phyloP scores from a whole-genome alignment of 2,888 invertebrate species.

The Hanleya hanleyi region DNA sequence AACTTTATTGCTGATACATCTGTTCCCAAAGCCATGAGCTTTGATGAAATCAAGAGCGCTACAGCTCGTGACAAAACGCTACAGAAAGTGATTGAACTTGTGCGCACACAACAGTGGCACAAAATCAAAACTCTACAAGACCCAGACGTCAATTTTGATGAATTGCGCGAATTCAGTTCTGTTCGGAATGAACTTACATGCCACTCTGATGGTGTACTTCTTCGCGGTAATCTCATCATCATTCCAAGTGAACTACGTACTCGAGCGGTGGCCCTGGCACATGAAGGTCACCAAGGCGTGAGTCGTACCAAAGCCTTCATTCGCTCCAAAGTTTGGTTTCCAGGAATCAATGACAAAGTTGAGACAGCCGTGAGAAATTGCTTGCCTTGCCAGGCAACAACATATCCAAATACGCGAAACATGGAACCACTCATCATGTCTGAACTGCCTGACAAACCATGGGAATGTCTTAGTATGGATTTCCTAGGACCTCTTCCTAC shows the following conservation, averaged over 20 bases:
- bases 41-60: background rate
- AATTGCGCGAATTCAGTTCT: background rate
- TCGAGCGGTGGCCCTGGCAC: slow-evolving; percentile 23
- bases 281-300: slow-evolving; percentile 35
- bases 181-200: slow-evolving; percentile 7
- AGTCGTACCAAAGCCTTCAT: slow-evolving; percentile 28
- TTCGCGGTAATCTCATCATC: background rate
- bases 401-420: background rate
- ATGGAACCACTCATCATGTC: slow-evolving; percentile 38
- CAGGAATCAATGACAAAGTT: slow-evolving; percentile 18
- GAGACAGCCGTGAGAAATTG: too few relatives aligned
- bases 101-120: background rate
- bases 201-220: background rate
- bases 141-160: background rate
- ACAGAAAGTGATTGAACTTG: slow-evolving; percentile 6
- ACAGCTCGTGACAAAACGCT: background rate
- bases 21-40: slow-evolving; percentile 19
- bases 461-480: slow-evolving; percentile 31
- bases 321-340: slow-evolving; percentile 34
- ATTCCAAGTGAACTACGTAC: background rate
- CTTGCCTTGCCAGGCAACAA: slow-evolving; percentile 25
- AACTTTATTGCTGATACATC: slow-evolving; percentile 26
- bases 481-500: slow-evolving; percentile 31
- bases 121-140: background rate
- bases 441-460: slow-evolving; percentile 28